A percentile compares a stretch with the other conserved stretches of the same genome.
Conservation (phyloP, 2,113 vertebrate genomes). For the Vicugna pacos region DNA sequence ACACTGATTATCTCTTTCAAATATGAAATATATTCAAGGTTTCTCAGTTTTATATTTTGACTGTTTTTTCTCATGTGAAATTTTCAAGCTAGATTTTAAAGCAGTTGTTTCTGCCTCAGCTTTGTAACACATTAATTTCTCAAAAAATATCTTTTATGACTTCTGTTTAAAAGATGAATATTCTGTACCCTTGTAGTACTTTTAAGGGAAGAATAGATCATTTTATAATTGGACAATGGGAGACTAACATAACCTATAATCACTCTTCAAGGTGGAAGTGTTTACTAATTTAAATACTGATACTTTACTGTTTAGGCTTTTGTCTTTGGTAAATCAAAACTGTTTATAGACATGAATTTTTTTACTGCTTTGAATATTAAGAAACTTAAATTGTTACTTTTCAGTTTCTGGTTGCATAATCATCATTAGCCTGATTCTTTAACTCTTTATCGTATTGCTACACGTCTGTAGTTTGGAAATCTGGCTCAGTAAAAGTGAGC, state of each 20-base stretch:
- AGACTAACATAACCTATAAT: conserved; percentile 31
- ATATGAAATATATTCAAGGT: neutral
- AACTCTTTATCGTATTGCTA: neutral
- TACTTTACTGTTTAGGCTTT: conserved; percentile 31
- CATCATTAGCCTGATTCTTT: conserved; percentile 3
- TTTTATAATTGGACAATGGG: conserved; percentile 51
- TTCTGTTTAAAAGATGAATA: conserved; percentile 43
- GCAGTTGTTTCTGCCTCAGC: conserved; percentile 5
- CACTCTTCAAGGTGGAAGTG: neutral
- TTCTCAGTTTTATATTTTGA: conserved; percentile 50
- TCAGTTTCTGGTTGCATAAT: neutral
- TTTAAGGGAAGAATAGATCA: conserved; percentile 6
- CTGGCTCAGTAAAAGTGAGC: neutral
- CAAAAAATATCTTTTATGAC: conserved; percentile 40
- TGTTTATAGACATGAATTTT: neutral
- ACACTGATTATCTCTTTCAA: conserved; percentile 6
- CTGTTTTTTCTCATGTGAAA: neutral
- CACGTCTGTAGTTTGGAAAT: neutral
- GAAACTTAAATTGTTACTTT: neutral
- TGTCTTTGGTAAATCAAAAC: neutral
- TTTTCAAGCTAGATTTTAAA: conserved; percentile 57
- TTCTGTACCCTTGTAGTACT: neutral
- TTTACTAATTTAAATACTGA: neutral
- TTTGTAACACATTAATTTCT: conserved; percentile 33
- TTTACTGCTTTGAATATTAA: neutral